Conservation (phyloP, 2,113 vertebrate species). For the Caranx melampygus region DNA sequence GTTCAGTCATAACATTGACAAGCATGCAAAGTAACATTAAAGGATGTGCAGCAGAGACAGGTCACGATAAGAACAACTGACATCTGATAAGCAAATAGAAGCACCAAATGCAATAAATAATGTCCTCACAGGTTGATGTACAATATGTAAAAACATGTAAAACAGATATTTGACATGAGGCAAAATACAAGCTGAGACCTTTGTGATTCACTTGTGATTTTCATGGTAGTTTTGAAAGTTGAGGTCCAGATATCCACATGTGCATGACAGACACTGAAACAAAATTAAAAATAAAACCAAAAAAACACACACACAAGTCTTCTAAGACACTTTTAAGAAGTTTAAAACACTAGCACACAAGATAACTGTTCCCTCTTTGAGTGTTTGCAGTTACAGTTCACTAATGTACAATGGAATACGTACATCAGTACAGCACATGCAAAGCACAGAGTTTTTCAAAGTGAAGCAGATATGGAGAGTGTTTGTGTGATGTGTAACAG, state of each 20-base stretch:
- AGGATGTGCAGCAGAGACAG: slow-evolving; percentile 24
- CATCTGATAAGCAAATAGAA: slow-evolving; percentile 74
- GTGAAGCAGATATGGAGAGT: slow-evolving; percentile 37
- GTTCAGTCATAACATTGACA: slow-evolving; percentile 1
- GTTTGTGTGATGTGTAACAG: slow-evolving; percentile 46
- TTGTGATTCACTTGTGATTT: slow-evolving; percentile 43
- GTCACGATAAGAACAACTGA: slow-evolving; percentile 62
- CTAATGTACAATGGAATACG: neutral
- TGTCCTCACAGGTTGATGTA: slow-evolving; percentile 33
- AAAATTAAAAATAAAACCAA: neutral
- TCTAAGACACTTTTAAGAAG: neutral
- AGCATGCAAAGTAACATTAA: slow-evolving; percentile 55
- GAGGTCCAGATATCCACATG: neutral
- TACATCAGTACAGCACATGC: neutral
- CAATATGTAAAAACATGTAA: slow-evolving; percentile 59
- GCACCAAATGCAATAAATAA: slow-evolving; percentile 17
- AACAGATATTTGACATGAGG: slow-evolving; percentile 28
- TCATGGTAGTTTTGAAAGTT: neutral
- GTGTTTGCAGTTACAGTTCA: slow-evolving; percentile 5
- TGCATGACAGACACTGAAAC: slow-evolving; percentile 9
- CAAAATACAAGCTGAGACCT: slow-evolving; percentile 18
- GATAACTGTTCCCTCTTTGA: neutral
- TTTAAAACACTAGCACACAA: neutral
- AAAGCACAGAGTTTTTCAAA: slow-evolving; percentile 30
- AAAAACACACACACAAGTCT: slow-evolving; percentile 5